A percentile compares a stretch with the other conserved stretches of the same genome.
These are phyloP conservation scores for Hetaerina titia DNA, from an alignment of 2,888 invertebrate genomes.

Conservation along the genomic window DNA sequence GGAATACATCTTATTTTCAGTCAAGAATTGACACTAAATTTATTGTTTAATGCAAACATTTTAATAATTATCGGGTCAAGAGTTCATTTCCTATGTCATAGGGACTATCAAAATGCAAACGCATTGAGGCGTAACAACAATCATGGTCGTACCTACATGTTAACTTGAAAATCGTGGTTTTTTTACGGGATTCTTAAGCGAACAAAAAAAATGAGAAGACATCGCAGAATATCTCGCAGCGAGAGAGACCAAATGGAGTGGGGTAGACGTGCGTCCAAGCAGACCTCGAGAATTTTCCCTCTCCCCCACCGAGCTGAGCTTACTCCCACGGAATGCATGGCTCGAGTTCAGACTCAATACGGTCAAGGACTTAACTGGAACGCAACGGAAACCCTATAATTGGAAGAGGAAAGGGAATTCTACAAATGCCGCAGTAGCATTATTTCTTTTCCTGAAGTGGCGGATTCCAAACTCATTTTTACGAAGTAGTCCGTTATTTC, in stretches of 20 bases:
- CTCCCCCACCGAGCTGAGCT: background rate
- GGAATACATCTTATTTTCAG: too few species aligned
- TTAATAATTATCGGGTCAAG: too few species aligned
- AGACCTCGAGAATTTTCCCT: background rate
- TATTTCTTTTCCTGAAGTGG: background rate
- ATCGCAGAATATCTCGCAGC: too few species aligned
- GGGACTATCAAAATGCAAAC: too few species aligned
- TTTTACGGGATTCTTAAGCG: too few species aligned
- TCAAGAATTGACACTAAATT: too few species aligned
- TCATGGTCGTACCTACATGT: too few species aligned
- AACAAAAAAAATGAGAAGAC: too few species aligned
- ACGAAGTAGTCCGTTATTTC: background rate
- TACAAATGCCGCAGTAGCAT: constrained; percentile 12
- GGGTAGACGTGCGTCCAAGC: background rate
- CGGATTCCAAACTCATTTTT: background rate
- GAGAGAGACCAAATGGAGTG: background rate
- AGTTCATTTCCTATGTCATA: too few species aligned
- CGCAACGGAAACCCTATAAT: constrained; percentile 56
- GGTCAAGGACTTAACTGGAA: constrained; percentile 56
- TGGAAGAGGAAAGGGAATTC: constrained; percentile 23
- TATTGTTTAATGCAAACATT: too few species aligned
- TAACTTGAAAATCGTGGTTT: too few species aligned
- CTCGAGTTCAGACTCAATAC: constrained; percentile 50
- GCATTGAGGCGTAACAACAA: too few species aligned
- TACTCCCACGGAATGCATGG: constrained; percentile 51